These are phyloP conservation scores for Megaceryle torquata DNA, from an alignment of 2,113 vertebrate genomes.

Conservation along the genomic window DNA sequence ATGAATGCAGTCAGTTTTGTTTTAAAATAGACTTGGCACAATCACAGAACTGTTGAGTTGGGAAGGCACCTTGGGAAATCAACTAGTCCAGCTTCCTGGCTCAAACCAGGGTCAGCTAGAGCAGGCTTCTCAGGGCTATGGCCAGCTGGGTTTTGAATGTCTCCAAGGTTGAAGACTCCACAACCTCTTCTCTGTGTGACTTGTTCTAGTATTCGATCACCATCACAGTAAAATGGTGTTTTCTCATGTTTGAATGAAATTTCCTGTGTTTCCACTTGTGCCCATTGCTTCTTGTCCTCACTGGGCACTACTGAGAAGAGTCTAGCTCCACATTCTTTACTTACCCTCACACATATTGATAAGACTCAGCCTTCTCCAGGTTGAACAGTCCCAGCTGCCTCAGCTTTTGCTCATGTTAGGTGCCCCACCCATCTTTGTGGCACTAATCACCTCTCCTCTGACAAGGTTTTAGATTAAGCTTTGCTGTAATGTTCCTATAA, in stretches of 20 bases:
- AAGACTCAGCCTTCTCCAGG: not conserved
- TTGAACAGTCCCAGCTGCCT: not conserved
- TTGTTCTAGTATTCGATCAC: rapidly evolving
- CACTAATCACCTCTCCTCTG: not conserved
- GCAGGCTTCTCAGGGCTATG: not conserved
- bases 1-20: not conserved
- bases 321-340: not conserved
- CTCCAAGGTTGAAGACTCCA: not conserved
- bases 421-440: not conserved
- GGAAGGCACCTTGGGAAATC: not conserved
- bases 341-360: not conserved
- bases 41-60: not conserved
- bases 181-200: not conserved
- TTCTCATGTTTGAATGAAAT: not conserved
- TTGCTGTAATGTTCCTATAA: not conserved
- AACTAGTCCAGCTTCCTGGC: not conserved
- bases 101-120: not conserved
- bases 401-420: not conserved
- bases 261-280: not conserved
- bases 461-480: not conserved
- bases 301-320: not conserved
- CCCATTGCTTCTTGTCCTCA: not conserved
- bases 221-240: not conserved
- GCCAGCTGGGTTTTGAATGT: not conserved
- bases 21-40: not conserved